These are phyloP conservation scores for Gnathonemus echidnorhynchus DNA, from an alignment of 2,113 vertebrate genomes.

Conservation along the genomic window DNA sequence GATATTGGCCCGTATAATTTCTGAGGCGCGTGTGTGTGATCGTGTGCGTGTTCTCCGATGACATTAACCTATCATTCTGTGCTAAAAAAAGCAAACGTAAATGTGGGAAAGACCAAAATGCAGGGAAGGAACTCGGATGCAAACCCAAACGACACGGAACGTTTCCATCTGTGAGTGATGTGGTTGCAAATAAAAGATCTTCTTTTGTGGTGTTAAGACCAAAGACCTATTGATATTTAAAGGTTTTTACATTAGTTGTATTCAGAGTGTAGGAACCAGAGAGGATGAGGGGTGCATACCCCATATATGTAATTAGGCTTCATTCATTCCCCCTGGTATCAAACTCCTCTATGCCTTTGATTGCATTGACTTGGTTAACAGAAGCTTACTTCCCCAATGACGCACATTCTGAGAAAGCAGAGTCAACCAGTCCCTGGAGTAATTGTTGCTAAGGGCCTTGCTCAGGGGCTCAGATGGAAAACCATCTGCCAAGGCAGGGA, in stretches of 20 bases:
- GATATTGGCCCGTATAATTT: slow-evolving; percentile 40
- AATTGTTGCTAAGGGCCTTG: not conserved
- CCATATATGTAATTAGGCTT: not conserved
- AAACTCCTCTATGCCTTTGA: not conserved
- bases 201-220: not conserved
- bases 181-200: not conserved
- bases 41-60: not conserved
- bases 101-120: not conserved
- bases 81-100: not conserved
- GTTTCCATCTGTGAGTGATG: not conserved
- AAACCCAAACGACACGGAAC: not conserved
- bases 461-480: not conserved
- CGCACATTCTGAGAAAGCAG: not conserved
- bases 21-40: not conserved
- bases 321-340: not conserved
- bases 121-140: not conserved
- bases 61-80: slow-evolving; percentile 2
- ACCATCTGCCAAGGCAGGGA: not conserved
- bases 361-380: not conserved
- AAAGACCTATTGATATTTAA: not conserved
- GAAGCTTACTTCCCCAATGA: not conserved
- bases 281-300: not conserved
- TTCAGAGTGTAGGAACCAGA: not conserved
- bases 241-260: not conserved
- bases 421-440: not conserved